A percentile compares a stretch with the other conserved stretches of the same genome.
Evolutionary conservation across 1,140 invertebrate species (phyloP).

Genomic region (Apocrypta bakeri): DNA sequence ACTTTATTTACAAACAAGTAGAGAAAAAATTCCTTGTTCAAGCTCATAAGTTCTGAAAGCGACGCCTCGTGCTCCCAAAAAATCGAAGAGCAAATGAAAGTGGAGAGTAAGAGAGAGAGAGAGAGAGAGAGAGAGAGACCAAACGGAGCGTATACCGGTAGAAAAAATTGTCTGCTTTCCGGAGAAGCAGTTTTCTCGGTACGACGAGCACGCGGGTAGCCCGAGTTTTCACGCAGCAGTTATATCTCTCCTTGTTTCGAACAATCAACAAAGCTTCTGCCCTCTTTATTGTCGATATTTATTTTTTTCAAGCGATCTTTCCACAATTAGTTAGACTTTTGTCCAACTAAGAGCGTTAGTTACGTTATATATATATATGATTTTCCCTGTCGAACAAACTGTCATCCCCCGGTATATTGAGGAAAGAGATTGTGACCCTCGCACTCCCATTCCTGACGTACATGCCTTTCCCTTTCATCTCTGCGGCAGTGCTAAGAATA

Average conservation of each 20-base stretch:
- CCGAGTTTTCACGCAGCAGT: not conserved
- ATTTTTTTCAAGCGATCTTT: too few species aligned
- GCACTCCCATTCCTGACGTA: slow-evolving; percentile 8
- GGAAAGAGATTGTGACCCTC: slow-evolving; percentile 32
- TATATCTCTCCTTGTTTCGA: not conserved
- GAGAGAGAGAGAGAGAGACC: not conserved
- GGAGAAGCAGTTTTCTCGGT: slow-evolving; percentile 11
- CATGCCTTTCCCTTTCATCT: slow-evolving; percentile 57
- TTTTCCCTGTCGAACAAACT: too few species aligned
- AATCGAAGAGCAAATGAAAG: too few species aligned
- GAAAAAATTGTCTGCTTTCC: not conserved
- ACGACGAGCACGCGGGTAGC: slow-evolving; percentile 15
- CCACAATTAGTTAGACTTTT: too few species aligned
- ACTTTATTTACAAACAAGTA: not conserved
- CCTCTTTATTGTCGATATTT: not conserved
- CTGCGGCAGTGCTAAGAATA: slow-evolving; percentile 55
- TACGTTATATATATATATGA: too few species aligned
- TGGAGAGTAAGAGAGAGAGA: not conserved
- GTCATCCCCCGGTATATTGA: slow-evolving; percentile 17
- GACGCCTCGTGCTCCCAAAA: not conserved
- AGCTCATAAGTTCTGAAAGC: not conserved
- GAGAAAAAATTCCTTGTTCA: not conserved
- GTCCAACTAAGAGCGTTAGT: too few species aligned
- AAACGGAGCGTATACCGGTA: not conserved
- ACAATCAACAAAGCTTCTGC: not conserved